Base-by-base conservation (phyloP, 2,888 invertebrate genomes). In the Dione vanillae region DNA sequence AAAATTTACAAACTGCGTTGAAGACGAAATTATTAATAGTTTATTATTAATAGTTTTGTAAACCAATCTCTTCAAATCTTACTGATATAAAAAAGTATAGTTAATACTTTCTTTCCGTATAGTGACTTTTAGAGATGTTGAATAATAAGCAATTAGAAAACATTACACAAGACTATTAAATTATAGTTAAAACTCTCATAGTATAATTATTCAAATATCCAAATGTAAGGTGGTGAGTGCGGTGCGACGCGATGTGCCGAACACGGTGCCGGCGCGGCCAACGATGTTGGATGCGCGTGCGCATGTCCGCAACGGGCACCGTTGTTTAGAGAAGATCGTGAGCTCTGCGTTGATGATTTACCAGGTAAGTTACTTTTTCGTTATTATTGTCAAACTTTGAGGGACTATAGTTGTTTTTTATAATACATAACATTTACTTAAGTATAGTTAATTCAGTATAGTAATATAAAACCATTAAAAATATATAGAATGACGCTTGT, bases 321-420 rank as follows among this genome's bases (percentile, higher is more conserved):
- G 7, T 95, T 96, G 67, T 97, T 97, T 92, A 95, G 97, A 74
- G 97, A 98, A 86, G 98, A 98, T 87, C 92, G 96, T 76, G 95
- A 96, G 78, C 95, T 97, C 77, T 98, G 98, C 87, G 97, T 97
- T 76, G 96, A 97, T 85, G 96, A 97, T 83, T 95, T 98, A 78
- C 96, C 97, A 87, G 97, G 97, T 97, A 80, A 12, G 5, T 16
- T 49, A 49, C 10, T 11, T 11, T 19, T 5, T 20, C 19, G 5
- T 16, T 19, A 49, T 19, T 8, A 11, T 19, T 19, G 6, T 49
- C 6, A 16, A 19, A 20, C 19, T 49, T 11, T 19, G 19, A 0
- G 7, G 11, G n/a, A 47, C 19, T 6, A 1, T 19, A 6, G 0
- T 49, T 3, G 49, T n/a, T n/a, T n/a, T n/a, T n/a, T n/a, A n/a